phyloP scores from a whole-genome alignment of 2,888 invertebrate species.

The Pandemis heparana region DNA sequence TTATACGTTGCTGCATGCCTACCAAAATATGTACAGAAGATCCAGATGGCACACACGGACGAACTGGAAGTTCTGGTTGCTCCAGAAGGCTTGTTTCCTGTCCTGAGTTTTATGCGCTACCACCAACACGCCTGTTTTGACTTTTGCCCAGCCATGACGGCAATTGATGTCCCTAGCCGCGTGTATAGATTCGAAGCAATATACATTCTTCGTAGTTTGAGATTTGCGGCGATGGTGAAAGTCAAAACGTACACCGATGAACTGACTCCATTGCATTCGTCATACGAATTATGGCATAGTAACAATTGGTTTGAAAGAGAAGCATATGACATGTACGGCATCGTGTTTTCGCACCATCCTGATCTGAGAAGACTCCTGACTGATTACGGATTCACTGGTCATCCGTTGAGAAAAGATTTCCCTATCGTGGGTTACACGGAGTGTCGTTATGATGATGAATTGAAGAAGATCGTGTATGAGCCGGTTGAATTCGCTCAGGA shows the following conservation, averaged over 20 bases:
- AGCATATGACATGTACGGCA: conserved; percentile 77
- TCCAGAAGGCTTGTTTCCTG: conserved; percentile 70
- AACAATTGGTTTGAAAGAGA: conserved; percentile 71
- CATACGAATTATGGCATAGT: conserved; percentile 61
- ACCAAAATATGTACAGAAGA: conserved; percentile 76
- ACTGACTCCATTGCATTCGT: conserved; percentile 72
- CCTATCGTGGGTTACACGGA: conserved; percentile 76
- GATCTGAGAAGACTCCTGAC: conserved; percentile 76
- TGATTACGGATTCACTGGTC: conserved; percentile 77
- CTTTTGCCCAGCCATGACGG: conserved; percentile 65
- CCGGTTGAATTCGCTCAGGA: conserved; percentile 76
- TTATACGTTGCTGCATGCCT: conserved; percentile 75
- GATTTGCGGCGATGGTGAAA: conserved; percentile 62
- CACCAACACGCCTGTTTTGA: conserved; percentile 76
- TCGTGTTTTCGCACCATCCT: conserved; percentile 75
- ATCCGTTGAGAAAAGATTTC: conserved; percentile 78
- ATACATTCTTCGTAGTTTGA: conserved; percentile 67
- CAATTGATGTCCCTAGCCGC: conserved; percentile 74
- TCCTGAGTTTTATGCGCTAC: conserved; percentile 66
- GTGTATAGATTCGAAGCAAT: conserved; percentile 72
- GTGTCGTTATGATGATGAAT: conserved; percentile 76
- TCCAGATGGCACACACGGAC: conserved; percentile 74
- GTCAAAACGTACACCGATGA: conserved; percentile 79
- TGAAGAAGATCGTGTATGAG: conserved; percentile 78
- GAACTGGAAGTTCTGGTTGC: conserved; percentile 72